Conservation (phyloP, 1,140 invertebrate species). For the Leptinotarsa texana region DNA sequence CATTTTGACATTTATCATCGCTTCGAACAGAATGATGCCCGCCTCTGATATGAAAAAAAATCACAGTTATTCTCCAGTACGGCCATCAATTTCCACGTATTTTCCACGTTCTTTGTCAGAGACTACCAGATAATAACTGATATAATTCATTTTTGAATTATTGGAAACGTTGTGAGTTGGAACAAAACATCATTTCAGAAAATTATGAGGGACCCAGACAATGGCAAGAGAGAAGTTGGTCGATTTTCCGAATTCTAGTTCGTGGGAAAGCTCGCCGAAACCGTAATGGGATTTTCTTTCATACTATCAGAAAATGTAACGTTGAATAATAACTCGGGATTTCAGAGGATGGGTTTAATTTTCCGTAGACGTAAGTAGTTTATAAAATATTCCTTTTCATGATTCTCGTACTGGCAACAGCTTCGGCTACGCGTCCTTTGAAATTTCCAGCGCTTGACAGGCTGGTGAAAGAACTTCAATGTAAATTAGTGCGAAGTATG, state of each 20-base stretch:
- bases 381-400: constrained; percentile 9
- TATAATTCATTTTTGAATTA: background rate
- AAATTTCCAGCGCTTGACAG: background rate
- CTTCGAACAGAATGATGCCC: too few relatives aligned
- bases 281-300: background rate
- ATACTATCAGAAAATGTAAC: background rate
- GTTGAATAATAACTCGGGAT: background rate
- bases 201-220: background rate
- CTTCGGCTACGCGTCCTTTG: background rate
- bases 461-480: too few relatives aligned
- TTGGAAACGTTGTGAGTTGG: background rate
- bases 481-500: too few relatives aligned
- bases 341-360: background rate
- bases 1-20: too few relatives aligned
- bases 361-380: background rate
- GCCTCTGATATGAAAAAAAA: too few relatives aligned
- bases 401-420: background rate
- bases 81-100: background rate
- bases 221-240: constrained; percentile 1
- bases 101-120: background rate
- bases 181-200: constrained; percentile 3
- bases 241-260: background rate
- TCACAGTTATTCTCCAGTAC: background rate
- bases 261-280: background rate
- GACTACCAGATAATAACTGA: background rate